Percentiles rank a stretch among this genome's conserved stretches.
phyloP scores from a whole-genome alignment of 37 sponge, comb jelly and placozoan species.

The Eunapius fragilis region DNA sequence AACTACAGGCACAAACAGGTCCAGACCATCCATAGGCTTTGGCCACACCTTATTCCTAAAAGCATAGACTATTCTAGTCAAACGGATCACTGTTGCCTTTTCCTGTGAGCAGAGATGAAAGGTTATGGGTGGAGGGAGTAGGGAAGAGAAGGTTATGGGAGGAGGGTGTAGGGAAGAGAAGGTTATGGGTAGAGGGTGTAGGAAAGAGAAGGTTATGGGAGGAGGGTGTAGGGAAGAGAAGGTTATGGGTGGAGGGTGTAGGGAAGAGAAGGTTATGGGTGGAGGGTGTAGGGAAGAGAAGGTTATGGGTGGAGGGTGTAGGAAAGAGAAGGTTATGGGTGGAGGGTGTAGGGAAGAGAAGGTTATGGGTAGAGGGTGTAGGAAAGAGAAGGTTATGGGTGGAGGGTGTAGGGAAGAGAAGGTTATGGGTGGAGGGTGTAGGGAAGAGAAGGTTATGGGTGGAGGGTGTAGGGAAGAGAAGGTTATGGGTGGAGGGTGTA shows the following conservation, averaged over 20 bases:
- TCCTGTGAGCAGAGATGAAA: conserved; percentile 40
- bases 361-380: neutral
- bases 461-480: neutral
- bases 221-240: neutral
- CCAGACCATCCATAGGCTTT: conserved; percentile 85
- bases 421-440: too few relatives aligned
- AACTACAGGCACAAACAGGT: conserved; percentile 63
- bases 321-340: neutral
- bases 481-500: too few relatives aligned
- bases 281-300: neutral
- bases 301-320: neutral
- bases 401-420: neutral
- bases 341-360: neutral
- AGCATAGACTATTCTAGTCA: conserved; percentile 73
- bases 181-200: neutral
- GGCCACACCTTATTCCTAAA: conserved; percentile 78
- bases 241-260: too few relatives aligned
- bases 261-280: neutral
- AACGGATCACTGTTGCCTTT: conserved; percentile 77
- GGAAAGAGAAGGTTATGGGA: neutral
- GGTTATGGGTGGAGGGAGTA: neutral
- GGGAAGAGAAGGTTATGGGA: neutral
- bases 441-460: neutral
- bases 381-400: neutral
- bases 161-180: neutral